Base-by-base conservation (phyloP, 2,888 invertebrate genomes). In the Phymatocera aterrima region DNA sequence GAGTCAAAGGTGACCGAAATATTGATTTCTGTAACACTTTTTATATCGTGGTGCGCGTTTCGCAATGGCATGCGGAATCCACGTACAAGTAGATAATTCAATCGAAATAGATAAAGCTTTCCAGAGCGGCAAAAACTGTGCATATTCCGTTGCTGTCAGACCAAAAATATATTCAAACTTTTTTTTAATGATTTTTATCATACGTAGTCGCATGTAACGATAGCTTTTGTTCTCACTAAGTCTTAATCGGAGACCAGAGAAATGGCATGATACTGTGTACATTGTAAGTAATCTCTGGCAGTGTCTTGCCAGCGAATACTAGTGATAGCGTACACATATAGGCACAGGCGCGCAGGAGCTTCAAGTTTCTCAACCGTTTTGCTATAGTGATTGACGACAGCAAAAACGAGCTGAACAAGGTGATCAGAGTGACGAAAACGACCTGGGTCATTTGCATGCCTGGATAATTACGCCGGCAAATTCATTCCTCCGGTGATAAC, bases 361-460 rank as follows among this genome's bases (percentile, higher is more conserved):
- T 40, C 77, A 46, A 74, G 78, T 57, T 77, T 68, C 48, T 70
- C 43, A 34, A 60, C 70, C 57, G 72, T 40, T 60, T 46, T 61
- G 21, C 64, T 10, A 46, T 48, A 46, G 78, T 83, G 82, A 83
- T 83, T 82, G 81, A 83, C 82, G 48, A 72, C 72, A 54, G 77
- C 80, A 43, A 64, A 68, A 74, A 77, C 81, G 80, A 82, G 78
- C 77, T 68, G 65, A 65, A 60, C 75, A 60, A 68, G 77, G 48
- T 51, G 72, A 72, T 72, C 72, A 72, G 18, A 34, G 72, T 51
- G 48, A 51, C 72, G 34, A 81, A 83, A 82, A 83, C 82, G 81
- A 81, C 81, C 77, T 72, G 60, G 80, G 81, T 77, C 81, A 83
- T 84, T 83, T 83, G 81, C 81, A 83, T 80, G 28, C 31, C 15